Base-by-base conservation (phyloP, 2,797 vertebrate genomes). In the Xiphophorus birchmanni region DNA sequence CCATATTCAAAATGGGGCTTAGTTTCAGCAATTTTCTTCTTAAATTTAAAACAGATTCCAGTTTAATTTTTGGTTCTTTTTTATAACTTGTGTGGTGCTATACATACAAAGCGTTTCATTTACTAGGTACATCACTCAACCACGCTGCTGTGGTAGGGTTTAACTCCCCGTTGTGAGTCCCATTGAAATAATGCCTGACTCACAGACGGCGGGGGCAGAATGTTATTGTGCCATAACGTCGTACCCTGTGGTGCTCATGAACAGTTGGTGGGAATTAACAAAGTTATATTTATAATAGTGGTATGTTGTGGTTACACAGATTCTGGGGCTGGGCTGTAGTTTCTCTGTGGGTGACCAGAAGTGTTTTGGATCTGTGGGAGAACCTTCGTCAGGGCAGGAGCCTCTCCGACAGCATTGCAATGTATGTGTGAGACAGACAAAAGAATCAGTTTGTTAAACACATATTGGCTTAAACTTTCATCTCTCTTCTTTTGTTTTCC, bases 361-460 rank as follows among this genome's bases (percentile, higher is more conserved):
- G 88, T 86, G 81, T 92, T 92, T 93, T 93, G 92, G 91, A 74
- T 81, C 84, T 88, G 84, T 82, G 84, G 76, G 88, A 86, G 79
- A 74, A 74, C 75, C 77, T 83, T n/a, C 26, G 5, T 83, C n/a
- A 29, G 79, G 78, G 60, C 87, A 72, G 82, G 80, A 84, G 12
- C 81, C 77, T 86, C 77, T 81, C 74, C 75, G 77, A 78, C 77
- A 81, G 78, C 21, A 10, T n/a, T 54, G 78, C 29, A 75, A 7
- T 74, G n/a, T 80, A 75, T 79, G 67, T 72, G 75, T 77, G 81
- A 77, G 50, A 60, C 65, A 83, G 48, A 90, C 83, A 88, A 93
- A 90, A 87, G 81, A 79, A 74, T 74, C 74, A 58, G 76, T 78
- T 92, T 81, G 91, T 92, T 93, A 89, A 91, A 91, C 90, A 89